Base-by-base conservation (phyloP, 2,797 vertebrate genomes). In the Pteropus rufus region DNA sequence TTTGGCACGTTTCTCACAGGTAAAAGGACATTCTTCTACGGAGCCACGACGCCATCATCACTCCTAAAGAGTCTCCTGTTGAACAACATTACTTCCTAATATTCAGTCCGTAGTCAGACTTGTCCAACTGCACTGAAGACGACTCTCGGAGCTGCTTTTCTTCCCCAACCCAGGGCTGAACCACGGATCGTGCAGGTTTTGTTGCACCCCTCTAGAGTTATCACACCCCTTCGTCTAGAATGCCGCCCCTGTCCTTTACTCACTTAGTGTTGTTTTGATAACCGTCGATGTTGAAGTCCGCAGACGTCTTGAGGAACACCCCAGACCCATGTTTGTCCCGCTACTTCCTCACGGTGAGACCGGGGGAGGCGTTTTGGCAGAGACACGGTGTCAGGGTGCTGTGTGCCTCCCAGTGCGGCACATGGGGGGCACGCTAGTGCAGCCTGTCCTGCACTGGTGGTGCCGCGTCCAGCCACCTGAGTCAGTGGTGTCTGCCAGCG, bases 381-480 rank as follows among this genome's bases (percentile, higher is more conserved):
- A 15, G 29, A 21, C 12, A 8, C 23, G 23, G 1, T 23, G n/a
- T 2, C 26, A 19, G 29, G 6, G 23, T 4, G 31, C 23, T 3
- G 19, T 41, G 73, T 9, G 2, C 39, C 5, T 34, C n/a, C 44
- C 16, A 10, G 0, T 9, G 23, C 24, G 1, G 10, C 39, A 39
- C 10, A 1, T 1, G 4, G 1, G 46, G 62, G 70, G 15, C 11
- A 7, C 14, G 1, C 2, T 6, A 14, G 10, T 12, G 31, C 36
- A 2, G 52, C 16, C 14, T 69, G 24, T 9, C 39, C 70, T 21
- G 26, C 14, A 3, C 1, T 3, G 21, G 21, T 3, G 39, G n/a
- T 0, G 0, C 44, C 5, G 1, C 9, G 56, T 11, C 11, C 36
- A 2, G 9, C 24, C 49, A 19, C n/a, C 1, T 0, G 2, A 16